These are phyloP conservation scores for Naso thynnoides DNA, from an alignment of 2,797 vertebrate genomes.

Conservation along the genomic window DNA sequence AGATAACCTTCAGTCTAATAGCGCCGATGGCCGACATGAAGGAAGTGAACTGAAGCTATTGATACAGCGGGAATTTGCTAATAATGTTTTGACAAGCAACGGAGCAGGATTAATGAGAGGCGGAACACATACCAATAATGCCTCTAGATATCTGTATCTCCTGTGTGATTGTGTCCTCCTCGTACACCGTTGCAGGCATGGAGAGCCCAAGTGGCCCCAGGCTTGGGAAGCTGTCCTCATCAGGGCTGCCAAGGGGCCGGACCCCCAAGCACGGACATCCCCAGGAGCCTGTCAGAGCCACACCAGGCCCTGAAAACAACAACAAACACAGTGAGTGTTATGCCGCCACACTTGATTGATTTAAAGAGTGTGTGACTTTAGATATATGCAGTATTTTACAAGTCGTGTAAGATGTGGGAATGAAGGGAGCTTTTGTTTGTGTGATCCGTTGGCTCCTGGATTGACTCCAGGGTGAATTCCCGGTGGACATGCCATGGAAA, in stretches of 20 bases:
- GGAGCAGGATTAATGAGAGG: constrained; percentile 51
- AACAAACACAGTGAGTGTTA: constrained; percentile 83
- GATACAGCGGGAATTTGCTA: constrained; percentile 46
- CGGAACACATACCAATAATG: constrained; percentile 27
- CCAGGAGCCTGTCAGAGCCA: constrained; percentile 76
- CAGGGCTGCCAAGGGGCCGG: constrained; percentile 79
- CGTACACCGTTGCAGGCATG: constrained; percentile 78
- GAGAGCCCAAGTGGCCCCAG: constrained; percentile 83
- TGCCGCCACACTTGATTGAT: constrained; percentile 12
- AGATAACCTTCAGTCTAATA: constrained; percentile 63
- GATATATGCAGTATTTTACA: background rate
- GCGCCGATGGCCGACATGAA: constrained; percentile 30
- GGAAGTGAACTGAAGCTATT: constrained; percentile 39
- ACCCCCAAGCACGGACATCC: constrained; percentile 80
- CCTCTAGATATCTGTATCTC: constrained; percentile 31
- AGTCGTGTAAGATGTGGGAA: constrained; percentile 14
- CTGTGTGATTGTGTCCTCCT: constrained; percentile 56
- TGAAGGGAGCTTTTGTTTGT: constrained; percentile 31
- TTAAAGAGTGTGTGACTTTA: constrained; percentile 25
- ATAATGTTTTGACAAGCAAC: constrained; percentile 62
- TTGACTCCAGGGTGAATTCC: constrained; percentile 27
- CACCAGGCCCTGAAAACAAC: constrained; percentile 76
- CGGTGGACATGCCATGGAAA: background rate
- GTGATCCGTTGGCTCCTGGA: constrained; percentile 24
- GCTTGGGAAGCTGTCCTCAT: constrained; percentile 82